phyloP scores from a whole-genome alignment of 30 jellyfish, hydroid and myxozoan genomes.

The Aurelia coerulea region DNA sequence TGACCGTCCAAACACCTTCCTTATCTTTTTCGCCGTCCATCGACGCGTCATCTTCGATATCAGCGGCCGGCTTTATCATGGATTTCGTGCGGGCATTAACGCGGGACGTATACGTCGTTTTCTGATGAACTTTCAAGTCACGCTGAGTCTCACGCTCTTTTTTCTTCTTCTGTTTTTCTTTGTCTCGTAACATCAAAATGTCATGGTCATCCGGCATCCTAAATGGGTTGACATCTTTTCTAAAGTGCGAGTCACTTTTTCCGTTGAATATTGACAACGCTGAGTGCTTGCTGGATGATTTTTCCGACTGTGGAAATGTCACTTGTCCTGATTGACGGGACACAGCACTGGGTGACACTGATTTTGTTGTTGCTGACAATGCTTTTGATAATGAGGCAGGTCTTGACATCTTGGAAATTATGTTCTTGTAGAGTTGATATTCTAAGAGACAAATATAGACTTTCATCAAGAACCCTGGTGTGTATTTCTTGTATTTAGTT shows the following conservation, averaged over 20 bases:
- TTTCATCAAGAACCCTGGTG: not conserved
- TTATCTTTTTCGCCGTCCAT: slow-evolving; percentile 66
- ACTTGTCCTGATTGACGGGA: slow-evolving; percentile 58
- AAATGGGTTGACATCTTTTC: slow-evolving; percentile 86
- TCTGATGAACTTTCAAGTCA: slow-evolving; percentile 84
- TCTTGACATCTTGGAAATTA: slow-evolving; percentile 32
- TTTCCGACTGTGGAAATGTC: slow-evolving; percentile 63
- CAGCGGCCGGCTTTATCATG: slow-evolving; percentile 99
- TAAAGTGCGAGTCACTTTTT: not conserved
- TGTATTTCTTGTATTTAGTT: not conserved
- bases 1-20: slow-evolving; percentile 82
- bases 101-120: slow-evolving; percentile 93
- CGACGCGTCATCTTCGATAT: slow-evolving; percentile 86
- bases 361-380: slow-evolving; percentile 45
- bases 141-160: slow-evolving; percentile 87
- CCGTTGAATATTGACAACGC: slow-evolving; percentile 20
- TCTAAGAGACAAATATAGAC: too few relatives aligned
- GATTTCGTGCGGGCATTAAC: slow-evolving; percentile 95
- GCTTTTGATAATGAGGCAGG: slow-evolving; percentile 43
- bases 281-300: slow-evolving; percentile 53
- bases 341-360: slow-evolving; percentile 31
- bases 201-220: slow-evolving; percentile 94
- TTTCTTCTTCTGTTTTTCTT: slow-evolving; percentile 90
- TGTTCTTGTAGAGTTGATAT: too few relatives aligned
- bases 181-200: slow-evolving; percentile 83